Evolutionary conservation across 1,140 invertebrate genomes (phyloP).

Genomic region (Drosophila biarmipes): DNA sequence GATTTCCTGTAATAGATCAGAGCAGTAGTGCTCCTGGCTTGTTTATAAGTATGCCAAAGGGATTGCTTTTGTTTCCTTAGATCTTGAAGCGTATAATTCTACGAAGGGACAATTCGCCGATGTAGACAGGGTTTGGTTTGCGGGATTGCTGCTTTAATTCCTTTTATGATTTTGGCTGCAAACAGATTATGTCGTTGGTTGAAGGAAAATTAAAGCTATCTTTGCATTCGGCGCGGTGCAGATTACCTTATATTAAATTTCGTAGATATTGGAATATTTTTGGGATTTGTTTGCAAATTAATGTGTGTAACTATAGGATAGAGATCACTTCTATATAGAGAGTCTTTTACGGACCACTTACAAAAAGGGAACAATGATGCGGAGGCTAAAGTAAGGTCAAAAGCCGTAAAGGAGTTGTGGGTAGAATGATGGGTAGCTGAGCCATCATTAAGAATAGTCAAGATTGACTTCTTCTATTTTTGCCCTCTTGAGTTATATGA

Average conservation of each 20-base stretch:
- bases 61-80: conserved; percentile 7
- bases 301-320: conserved; percentile 3
- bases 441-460: conserved; percentile 17
- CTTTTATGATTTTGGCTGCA: conserved; percentile 24
- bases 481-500: conserved; percentile 10
- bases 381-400: conserved; percentile 17
- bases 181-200: too few species aligned
- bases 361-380: conserved; percentile 22
- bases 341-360: conserved; percentile 23
- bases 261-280: neutral
- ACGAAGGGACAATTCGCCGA: neutral
- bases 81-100: too few species aligned
- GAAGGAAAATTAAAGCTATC: conserved; percentile 5
- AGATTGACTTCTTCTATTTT: conserved; percentile 25
- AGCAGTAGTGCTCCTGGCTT: conserved; percentile 2
- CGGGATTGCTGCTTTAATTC: conserved; percentile 10
- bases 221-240: neutral
- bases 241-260: conserved; percentile 17
- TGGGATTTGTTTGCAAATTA: neutral
- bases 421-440: conserved; percentile 22
- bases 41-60: conserved; percentile 5
- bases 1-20: too few species aligned
- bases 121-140: conserved; percentile 6
- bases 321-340: conserved; percentile 13
- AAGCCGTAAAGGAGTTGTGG: conserved; percentile 23